Evolutionary conservation across 2,113 vertebrate species (phyloP).

Genomic region (Asarcornis scutulata): DNA sequence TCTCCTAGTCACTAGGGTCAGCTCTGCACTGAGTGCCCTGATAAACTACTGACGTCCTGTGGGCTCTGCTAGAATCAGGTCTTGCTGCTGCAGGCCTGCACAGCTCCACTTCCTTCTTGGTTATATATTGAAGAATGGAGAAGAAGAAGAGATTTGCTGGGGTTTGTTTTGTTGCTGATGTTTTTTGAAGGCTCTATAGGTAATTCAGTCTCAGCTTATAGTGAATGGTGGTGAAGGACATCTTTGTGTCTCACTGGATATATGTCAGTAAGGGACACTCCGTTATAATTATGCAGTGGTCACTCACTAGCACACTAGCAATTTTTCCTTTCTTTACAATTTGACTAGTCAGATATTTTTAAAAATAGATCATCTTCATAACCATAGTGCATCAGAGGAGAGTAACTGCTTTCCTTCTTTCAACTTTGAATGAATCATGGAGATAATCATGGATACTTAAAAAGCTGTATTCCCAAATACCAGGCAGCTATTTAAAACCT

Average conservation of each 20-base stretch:
- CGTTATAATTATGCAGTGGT: not conserved
- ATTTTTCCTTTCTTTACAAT: not conserved
- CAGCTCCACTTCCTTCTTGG: not conserved
- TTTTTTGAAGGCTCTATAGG: not conserved
- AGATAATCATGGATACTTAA: slow-evolving; percentile 7
- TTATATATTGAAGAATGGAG: not conserved
- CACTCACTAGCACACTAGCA: not conserved
- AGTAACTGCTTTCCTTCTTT: slow-evolving; percentile 15
- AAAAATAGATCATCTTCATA: slow-evolving; percentile 18
- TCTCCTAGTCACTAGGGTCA: not conserved
- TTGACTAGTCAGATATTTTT: slow-evolving; percentile 14
- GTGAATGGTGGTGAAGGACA: not conserved
- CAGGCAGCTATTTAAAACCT: slow-evolving; percentile 61
- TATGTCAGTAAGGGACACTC: not conserved
- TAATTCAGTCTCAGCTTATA: not conserved
- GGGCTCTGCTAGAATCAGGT: not conserved
- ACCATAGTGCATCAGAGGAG: not conserved
- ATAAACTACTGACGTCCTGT: not conserved
- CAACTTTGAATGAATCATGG: slow-evolving; percentile 11
- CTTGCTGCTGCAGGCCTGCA: not conserved
- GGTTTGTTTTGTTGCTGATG: not conserved
- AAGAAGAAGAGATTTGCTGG: not conserved
- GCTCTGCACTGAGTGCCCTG: not conserved
- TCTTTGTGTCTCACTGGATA: not conserved
- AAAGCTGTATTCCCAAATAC: slow-evolving; percentile 52